Evolutionary conservation across 2,113 vertebrate genomes (phyloP), one percentile per base, ranked within the genome.

Genomic region (Austrofundulus limnaeus): DNA sequence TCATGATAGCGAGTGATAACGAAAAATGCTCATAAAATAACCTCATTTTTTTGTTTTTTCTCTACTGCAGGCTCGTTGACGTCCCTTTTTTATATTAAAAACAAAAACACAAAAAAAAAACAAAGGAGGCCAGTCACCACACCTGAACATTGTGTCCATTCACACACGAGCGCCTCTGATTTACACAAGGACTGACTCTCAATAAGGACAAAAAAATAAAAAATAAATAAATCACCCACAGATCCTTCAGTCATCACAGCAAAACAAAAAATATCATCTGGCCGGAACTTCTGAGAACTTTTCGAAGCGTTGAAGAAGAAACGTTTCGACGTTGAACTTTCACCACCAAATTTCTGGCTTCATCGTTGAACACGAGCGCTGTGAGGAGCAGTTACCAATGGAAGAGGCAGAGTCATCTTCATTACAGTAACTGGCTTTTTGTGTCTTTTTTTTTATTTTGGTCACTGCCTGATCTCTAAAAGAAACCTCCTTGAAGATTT

Each of bases 91-190:
- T n/a, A n/a, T n/a, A n/a, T n/a, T n/a, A n/a, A n/a, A n/a, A n/a
- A n/a, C n/a, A n/a, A n/a, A n/a, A n/a, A n/a, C n/a, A n/a, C n/a
- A 56, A 61, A 70, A 72, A 67, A 66, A 54, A 56, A 88, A 75
- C 71, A 17, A 78, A 85, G 83, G 74, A 85, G 83, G 74, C 77
- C 70, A 75, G 63, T 77, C 81, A 85, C 81, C 73, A 66, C 81
- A 81, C 75, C 77, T 65, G 59, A 81, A 82, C 72, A 84, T 85
- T 67, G 70, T 78, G 53, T 79, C 80, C 81, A 82, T 83, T 74
- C 66, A 81, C 63, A 57, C 39, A 70, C 11, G 13, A 78, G 58
- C 43, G 73, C 66, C 70, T 28, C 54, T 65, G 78, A 72, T 67
- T 58, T 21, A 63, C 49, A 72, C 38, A 34, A 23, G 49, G 38